Evolutionary conservation across 2,797 vertebrate genomes (phyloP), one percentile per base, ranked within the genome.

Genomic region (Synaphobranchus kaupii): DNA sequence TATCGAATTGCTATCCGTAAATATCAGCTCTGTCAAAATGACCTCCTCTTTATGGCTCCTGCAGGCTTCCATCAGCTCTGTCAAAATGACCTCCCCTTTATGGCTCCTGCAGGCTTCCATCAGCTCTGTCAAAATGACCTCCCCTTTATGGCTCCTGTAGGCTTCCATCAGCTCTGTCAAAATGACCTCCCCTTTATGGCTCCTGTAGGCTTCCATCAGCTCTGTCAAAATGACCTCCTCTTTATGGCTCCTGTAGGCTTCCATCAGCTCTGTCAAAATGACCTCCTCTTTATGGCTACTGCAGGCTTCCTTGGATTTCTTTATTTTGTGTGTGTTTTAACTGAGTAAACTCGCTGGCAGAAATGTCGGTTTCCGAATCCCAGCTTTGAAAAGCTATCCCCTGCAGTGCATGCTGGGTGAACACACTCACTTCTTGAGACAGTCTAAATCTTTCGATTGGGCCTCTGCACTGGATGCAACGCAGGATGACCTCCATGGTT

Each of bases 201-300:
- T 68, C 63, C 63, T 68, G 47, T 25, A 50, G 78, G 78, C 78
- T 81, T 81, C 47, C 25, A 28, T 68, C 63, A 68, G 4, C 63
- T 68, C n/a, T 68, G 13, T 60, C 25, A n/a, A 28, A 68, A 6
- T 68, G 13, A 68, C 25, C 10, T 68, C 7, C 25, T 28, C 63
- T 68, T 68, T 68, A 68, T 28, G 63, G 63, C 63, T 68, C 63
- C 63, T 68, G 47, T 25, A 50, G 78, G 78, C 78, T 81, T 81
- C 47, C 25, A 39, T 39, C 39, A 39, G 39, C 39, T 39, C 39
- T 39, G 39, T 39, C 1, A 39, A 39, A 39, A 39, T 39, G 39
- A 39, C 39, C 39, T 68, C 7, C 25, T 28, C 63, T 68, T 68
- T 68, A 68, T 28, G 63, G 63, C 63, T 68, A 25, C 63, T 68